Base-by-base conservation (phyloP, 1,140 invertebrate genomes). In the Drosophila aff. region DNA sequence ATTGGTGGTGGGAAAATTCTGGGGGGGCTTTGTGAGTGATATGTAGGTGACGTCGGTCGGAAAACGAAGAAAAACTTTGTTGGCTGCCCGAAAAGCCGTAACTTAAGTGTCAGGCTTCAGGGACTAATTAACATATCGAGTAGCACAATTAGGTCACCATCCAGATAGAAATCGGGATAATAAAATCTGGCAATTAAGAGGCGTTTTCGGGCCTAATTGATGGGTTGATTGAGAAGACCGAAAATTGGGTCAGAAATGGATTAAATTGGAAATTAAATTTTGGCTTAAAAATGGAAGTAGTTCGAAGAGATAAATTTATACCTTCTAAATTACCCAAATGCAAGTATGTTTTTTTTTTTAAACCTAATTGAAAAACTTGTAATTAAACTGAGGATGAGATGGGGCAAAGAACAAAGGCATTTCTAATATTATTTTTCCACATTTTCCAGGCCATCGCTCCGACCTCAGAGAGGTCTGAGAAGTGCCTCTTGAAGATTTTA, bases 81-180 rank as follows among this genome's bases (percentile, higher is more conserved):
- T 47, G 64, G 43, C 49, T 50, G 49, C 23, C 26, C 49, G 49
- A 50, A 31, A 50, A 50, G 49, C 43, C 43, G 65, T 63, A 67
- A 65, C 44, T 67, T 65, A 62, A 65, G 63, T 66, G 63, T 66
- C 60, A 67, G 61, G 43, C 60, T 49, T 67, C 23, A 44, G 44
- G 43, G 44, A 67, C 44, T 67, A 67, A 67, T 67, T 67, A 67
- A 67, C 65, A 67, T 67, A 67, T 67, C 65, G 65, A 67, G 65
- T 67, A 67, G 65, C 60, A 49, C 33, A 67, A 67, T 64, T 67
- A 18, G 53, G 69, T 73, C 66, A 60, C 26, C 31, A n/a, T 9
- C n/a, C 16, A 58, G 46, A 66, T 49, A 4, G 44, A 4, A 68
- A 15, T 23, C 16, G 44, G 16, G 23, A 57, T 57, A 57, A 57